These are phyloP conservation scores for Spheniscus mendiculus DNA, from an alignment of 2,113 vertebrate species.

Conservation along the genomic window DNA sequence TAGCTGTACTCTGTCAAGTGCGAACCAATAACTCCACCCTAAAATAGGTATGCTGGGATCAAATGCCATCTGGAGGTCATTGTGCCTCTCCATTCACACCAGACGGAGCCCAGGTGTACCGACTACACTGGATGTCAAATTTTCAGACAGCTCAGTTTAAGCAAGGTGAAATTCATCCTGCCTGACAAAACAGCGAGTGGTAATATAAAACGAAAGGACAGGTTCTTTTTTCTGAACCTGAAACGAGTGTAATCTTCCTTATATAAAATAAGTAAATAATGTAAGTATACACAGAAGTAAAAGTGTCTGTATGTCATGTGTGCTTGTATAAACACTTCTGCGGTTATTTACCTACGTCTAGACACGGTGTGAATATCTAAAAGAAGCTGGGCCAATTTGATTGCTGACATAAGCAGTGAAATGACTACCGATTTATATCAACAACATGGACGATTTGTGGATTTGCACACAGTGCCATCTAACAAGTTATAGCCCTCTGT, in stretches of 20 bases:
- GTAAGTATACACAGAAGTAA: background rate
- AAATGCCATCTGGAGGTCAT: background rate
- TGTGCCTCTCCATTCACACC: background rate
- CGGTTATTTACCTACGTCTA: background rate
- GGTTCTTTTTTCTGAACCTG: background rate
- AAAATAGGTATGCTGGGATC: background rate
- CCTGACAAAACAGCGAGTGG: background rate
- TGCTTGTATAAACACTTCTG: background rate
- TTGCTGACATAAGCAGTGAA: background rate
- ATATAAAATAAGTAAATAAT: background rate
- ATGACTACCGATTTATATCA: background rate
- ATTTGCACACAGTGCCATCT: background rate
- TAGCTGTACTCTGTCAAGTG: background rate
- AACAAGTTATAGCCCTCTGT: background rate
- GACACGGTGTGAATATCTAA: background rate
- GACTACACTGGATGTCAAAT: background rate
- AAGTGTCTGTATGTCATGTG: background rate
- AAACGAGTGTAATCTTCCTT: background rate
- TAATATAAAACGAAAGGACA: background rate
- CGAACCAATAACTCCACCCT: accelerated
- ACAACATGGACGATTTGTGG: accelerated
- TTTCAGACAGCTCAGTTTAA: background rate
- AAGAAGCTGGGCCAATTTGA: background rate
- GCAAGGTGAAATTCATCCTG: background rate
- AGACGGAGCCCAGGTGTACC: background rate